Evolutionary conservation across 2,888 invertebrate species (phyloP), one percentile per base, ranked within the genome.

Genomic region (Hydropsyche betteni): DNA sequence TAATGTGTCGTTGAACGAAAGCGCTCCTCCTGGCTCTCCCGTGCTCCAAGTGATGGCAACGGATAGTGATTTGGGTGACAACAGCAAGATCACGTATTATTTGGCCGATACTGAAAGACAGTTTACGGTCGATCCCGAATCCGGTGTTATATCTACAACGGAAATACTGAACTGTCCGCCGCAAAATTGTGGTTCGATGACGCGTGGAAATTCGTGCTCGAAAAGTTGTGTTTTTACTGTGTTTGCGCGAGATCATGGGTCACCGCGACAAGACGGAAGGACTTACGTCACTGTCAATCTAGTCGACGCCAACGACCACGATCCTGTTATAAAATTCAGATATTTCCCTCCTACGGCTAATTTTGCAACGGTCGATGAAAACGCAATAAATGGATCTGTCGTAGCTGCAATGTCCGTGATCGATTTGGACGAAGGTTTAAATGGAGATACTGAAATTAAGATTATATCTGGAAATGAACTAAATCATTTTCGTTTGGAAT

Each of bases 201-300:
- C 84, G 2, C 84, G 84, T 72, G 88, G 88, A 16, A 88, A 85
- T 80, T 87, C 88, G 79, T 94, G 95, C 83, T 94, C 95, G 69
- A 96, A 96, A 87, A 96, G 95, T 82, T 98, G 98, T 85, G 96
- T 98, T 68, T 92, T 98, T 81, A 97, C 96, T 0, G 95, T 98
- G 5, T 95, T 95, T 83, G 98, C 98, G 0, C 89, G 94, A 79
- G 98, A 98, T 86, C 94, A 96, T 82, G 98, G 98, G 3, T 91
- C 93, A 44, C 97, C 97, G 0, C 87, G 95, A 69, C 96, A 97
- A 84, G 95, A 96, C 84, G 97, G 96, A 1, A 89, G 97, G 75
- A 95, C 97, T 4, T 97, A 96, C 84, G 96, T 97, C 38, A 97
- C 96, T 68, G 95, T 97, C 3, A 96, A 96, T 86, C 88, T 97